These are phyloP conservation scores for Heteromurus nitidus DNA, from an alignment of 2,888 invertebrate species.

Conservation along the genomic window DNA sequence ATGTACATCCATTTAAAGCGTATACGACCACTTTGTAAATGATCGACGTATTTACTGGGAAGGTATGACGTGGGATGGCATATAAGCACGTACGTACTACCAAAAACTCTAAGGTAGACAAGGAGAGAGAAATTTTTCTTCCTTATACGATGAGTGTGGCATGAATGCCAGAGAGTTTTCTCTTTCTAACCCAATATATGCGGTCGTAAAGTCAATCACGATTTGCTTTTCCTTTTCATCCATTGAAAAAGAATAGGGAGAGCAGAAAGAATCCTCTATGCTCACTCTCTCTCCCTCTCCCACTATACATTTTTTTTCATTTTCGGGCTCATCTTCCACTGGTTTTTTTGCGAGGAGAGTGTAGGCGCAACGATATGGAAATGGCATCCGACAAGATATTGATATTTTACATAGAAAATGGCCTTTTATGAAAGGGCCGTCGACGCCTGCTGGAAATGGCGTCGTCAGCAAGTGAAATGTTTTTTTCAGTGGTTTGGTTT, in stretches of 20 bases:
- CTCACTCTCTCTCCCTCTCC: conserved; percentile 23
- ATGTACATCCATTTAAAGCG: background rate
- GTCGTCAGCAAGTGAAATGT: conserved; percentile 49
- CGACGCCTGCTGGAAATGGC: conserved; percentile 58
- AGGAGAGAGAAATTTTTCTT: conserved; percentile 7
- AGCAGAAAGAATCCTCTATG: too few species aligned
- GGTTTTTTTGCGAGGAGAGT: background rate
- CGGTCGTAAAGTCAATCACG: conserved; percentile 47
- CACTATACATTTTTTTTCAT: background rate
- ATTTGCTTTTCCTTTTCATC: conserved; percentile 38
- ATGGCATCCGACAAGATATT: conserved; percentile 50
- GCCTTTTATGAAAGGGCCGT: conserved; percentile 35
- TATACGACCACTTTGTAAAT: conserved; percentile 18
- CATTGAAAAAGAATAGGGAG: too few species aligned
- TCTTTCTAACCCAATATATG: background rate
- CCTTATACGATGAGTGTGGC: too few species aligned
- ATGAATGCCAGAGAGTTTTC: background rate
- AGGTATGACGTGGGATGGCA: too few species aligned
- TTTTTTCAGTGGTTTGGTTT: conserved; percentile 18
- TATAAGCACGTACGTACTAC: too few species aligned
- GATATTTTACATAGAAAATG: conserved; percentile 53
- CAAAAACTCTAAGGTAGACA: too few species aligned
- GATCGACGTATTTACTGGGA: conserved; percentile 22
- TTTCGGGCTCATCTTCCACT: background rate
- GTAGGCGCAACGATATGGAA: conserved; percentile 37